These are phyloP conservation scores for Goniozus legneri DNA, from an alignment of 1,140 invertebrate genomes.

Conservation along the genomic window DNA sequence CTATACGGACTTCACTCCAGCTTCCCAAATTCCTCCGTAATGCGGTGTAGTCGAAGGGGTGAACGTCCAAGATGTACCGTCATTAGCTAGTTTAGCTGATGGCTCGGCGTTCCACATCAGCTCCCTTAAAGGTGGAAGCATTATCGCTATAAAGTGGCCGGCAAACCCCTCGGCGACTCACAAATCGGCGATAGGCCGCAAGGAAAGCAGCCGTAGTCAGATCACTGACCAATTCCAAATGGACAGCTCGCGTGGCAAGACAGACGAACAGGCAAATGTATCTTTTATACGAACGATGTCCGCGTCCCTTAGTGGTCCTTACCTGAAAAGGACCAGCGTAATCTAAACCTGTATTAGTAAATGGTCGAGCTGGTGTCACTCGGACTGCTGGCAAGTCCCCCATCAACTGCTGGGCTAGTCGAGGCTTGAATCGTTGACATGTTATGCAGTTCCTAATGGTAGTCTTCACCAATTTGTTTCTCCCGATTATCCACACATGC, in stretches of 20 bases:
- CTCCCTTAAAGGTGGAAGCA: not conserved
- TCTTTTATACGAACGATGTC: not conserved
- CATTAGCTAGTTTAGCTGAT: not conserved
- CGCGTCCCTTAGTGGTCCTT: not conserved
- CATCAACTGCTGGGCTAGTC: slow-evolving; percentile 14
- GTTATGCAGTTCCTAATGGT: not conserved
- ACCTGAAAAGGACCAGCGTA: slow-evolving; percentile 19
- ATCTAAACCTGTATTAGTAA: slow-evolving; percentile 38
- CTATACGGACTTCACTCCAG: slow-evolving; percentile 13
- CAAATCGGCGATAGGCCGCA: not conserved
- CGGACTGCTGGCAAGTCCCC: slow-evolving; percentile 23
- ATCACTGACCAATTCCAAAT: not conserved
- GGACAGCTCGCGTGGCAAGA: not conserved
- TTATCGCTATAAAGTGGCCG: not conserved
- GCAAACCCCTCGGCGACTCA: not conserved
- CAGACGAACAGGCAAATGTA: slow-evolving; percentile 33
- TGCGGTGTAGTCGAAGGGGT: slow-evolving; percentile 12
- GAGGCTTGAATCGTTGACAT: not conserved
- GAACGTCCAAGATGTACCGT: slow-evolving; percentile 7
- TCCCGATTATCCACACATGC: not conserved
- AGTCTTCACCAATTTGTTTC: not conserved
- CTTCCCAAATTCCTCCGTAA: slow-evolving; percentile 15
- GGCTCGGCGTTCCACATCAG: not conserved
- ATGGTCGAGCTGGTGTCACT: slow-evolving; percentile 28
- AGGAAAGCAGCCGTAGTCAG: not conserved